Base-by-base conservation (phyloP, 2,113 vertebrate genomes). In the Lagopus muta region DNA sequence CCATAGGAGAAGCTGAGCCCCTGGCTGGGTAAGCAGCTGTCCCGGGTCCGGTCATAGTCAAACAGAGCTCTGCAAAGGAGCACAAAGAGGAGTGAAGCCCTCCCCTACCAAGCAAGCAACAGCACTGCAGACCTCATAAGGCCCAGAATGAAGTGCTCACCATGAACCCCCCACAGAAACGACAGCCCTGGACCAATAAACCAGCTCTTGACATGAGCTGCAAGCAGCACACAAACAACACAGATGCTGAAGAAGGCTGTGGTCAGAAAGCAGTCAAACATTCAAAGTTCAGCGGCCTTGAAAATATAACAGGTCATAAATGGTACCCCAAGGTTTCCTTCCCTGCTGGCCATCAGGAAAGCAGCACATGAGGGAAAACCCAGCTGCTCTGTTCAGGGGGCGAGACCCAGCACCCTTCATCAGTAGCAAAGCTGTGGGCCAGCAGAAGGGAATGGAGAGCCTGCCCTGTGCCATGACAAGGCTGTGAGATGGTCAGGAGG, bases 1-100 rank as follows among this genome's bases (percentile, higher is more conserved):
- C 99, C 99, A 0, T 99, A 99, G 77, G 98, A 99, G 96, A 99
- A 99, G 96, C 99, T 99, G 95, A 99, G 98, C 4, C 99, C 99
- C 97, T 99, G 99, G 98, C 99, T 99, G 93, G 99, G 99, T 91
- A 99, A 96, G 95, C 99, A 99, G 96, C 99, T 99, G 98, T 99
- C 99, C 91, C 99, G 98, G 92, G 99, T 99, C 86, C 99, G 98
- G 92, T 99, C 99, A 7, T 99, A 99, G 97, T 99, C 99, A 97
- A 99, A 99, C 47, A 99, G 98, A 92, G 99, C 99, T 97, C 99
- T 99, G 96, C 4, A 7, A 55, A 66, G 71, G 47, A 71, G 42
- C 67, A 86, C 54, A 75, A 70, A 89, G 38, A 82, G 20, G 17
- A 75, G 20, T 0, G 1, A 40, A 45, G 69, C 16, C 43, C 52